These are phyloP conservation scores for Drosophila orosa DNA, from an alignment of 1,140 invertebrate genomes.

Conservation along the genomic window DNA sequence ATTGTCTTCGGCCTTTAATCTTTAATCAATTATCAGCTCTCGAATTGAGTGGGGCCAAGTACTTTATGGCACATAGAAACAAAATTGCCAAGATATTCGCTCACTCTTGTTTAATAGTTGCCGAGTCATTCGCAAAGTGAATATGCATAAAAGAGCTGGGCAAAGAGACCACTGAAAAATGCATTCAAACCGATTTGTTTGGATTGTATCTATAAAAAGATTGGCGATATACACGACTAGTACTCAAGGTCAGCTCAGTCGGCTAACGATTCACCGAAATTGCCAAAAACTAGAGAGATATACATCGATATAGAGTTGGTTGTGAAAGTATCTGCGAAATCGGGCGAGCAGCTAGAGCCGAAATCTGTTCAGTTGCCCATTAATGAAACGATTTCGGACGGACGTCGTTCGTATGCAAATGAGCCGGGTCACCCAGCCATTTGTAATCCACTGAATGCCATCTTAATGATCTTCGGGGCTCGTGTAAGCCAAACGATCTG, in stretches of 20 bases:
- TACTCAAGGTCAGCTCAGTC: conserved; percentile 61
- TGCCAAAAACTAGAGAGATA: conserved; percentile 44
- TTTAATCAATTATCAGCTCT: conserved; percentile 50
- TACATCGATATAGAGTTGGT: conserved; percentile 43
- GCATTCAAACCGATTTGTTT: conserved; percentile 63
- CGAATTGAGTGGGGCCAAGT: conserved; percentile 31
- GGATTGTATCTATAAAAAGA: conserved; percentile 42
- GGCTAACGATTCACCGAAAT: conserved; percentile 46
- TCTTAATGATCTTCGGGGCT: conserved; percentile 44
- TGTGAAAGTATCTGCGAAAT: conserved; percentile 74
- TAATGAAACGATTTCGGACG: conserved; percentile 62
- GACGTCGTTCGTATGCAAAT: conserved; percentile 69
- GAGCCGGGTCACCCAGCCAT: conserved; percentile 37
- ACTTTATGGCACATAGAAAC: conserved; percentile 44
- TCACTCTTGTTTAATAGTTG: conserved; percentile 34
- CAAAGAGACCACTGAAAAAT: conserved; percentile 66
- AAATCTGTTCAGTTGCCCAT: conserved; percentile 49
- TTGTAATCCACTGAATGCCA: conserved; percentile 62
- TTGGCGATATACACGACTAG: conserved; percentile 15
- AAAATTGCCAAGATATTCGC: conserved; percentile 21
- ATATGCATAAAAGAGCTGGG: conserved; percentile 66
- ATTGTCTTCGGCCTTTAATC: conserved; percentile 57
- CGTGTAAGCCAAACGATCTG: conserved; percentile 39
- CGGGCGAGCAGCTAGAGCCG: conserved; percentile 38
- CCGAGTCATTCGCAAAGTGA: conserved; percentile 64